Base-by-base conservation (phyloP, 2,113 vertebrate genomes). In the Myotis lucifugus region DNA sequence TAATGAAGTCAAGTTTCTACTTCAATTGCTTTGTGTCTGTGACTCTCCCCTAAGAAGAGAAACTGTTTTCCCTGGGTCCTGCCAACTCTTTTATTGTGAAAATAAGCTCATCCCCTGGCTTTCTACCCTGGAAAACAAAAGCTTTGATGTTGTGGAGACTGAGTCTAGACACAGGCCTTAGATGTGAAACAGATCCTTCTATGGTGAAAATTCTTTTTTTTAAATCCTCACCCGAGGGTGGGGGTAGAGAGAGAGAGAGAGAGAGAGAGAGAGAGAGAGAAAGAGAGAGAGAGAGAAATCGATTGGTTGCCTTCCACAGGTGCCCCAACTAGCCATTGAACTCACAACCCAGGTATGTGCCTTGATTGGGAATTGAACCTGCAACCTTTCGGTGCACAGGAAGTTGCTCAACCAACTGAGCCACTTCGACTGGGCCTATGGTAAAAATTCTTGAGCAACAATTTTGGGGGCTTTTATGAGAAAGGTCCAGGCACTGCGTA, bases 1-100 rank as follows among this genome's bases (percentile, higher is more conserved):
- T 88, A 90, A 84, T 86, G 72, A 97, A 97, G 81, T 92, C 59
- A 88, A 93, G 7, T 91, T 95, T 88, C 50, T 91, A 18, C 52
- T 91, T 94, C 74, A 91, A 13, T 73, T 85, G 18, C 37, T 94
- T 91, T 66, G 48, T 61, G 46, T 90, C 18, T 70, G 61, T 59
- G 88, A 78, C 27, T 93, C 52, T 67, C 15, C 82, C 67, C 32
- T 84, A 42, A 84, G 82, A 32, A 92, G 48, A 92, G 29, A 52
- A 76, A 61, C 15, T 48, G 29, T 70, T 96, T 93, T 83, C 61
- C 25, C 18, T 66, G n/a, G n/a, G 37, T 82, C 11, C 17, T 81
- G 82, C 34, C 78, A 96, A 46, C 37, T 74, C 66, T 92, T 87
- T 84, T 54, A 48, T 72, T 81, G n/a, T 85, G 88, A 88, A 87